phyloP scores from a whole-genome alignment of 2,888 invertebrate species.

The Drosophila algonquin region DNA sequence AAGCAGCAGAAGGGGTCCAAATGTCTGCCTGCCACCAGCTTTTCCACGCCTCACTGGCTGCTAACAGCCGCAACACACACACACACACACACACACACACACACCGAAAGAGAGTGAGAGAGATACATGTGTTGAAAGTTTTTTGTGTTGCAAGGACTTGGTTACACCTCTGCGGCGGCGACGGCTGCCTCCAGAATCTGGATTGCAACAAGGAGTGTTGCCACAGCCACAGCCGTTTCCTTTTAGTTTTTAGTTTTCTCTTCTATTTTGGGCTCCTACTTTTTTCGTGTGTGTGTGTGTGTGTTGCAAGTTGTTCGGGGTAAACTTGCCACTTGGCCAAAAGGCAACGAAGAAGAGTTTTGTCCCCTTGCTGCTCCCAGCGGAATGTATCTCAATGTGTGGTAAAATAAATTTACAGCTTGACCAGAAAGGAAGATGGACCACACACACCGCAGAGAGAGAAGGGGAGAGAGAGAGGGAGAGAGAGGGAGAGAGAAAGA shows the following conservation, averaged over 20 bases:
- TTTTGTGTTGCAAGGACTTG: constrained; percentile 46
- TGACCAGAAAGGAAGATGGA: constrained; percentile 29
- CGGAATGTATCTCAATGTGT: constrained; percentile 53
- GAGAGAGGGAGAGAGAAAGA: neutral
- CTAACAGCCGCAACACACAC: constrained; percentile 29
- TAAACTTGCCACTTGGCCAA: constrained; percentile 55
- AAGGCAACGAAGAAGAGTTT: constrained; percentile 44
- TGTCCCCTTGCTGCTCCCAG: constrained; percentile 35
- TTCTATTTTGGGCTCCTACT: no score
- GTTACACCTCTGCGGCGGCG: constrained; percentile 54
- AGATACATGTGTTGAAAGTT: constrained; percentile 54
- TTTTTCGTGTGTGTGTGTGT: constrained; percentile 13
- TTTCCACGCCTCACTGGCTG: constrained; percentile 39
- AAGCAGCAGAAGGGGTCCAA: constrained; percentile 19
- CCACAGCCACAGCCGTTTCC: constrained; percentile 30
- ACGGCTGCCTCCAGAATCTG: constrained; percentile 24
- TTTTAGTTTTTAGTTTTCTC: constrained; percentile 22
- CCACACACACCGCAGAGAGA: neutral
- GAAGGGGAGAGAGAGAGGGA: neutral
- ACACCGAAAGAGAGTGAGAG: constrained; percentile 30
- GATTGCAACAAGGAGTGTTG: constrained; percentile 41
- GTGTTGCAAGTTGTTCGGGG: constrained; percentile 40
- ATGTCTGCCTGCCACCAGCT: constrained; percentile 25
- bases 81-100: constrained; percentile 28
- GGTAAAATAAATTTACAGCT: constrained; percentile 60